Percentiles rank a stretch among this genome's conserved stretches.
Evolutionary conservation across 2,113 vertebrate species (phyloP).

Genomic region (Myodes glareolus): DNA sequence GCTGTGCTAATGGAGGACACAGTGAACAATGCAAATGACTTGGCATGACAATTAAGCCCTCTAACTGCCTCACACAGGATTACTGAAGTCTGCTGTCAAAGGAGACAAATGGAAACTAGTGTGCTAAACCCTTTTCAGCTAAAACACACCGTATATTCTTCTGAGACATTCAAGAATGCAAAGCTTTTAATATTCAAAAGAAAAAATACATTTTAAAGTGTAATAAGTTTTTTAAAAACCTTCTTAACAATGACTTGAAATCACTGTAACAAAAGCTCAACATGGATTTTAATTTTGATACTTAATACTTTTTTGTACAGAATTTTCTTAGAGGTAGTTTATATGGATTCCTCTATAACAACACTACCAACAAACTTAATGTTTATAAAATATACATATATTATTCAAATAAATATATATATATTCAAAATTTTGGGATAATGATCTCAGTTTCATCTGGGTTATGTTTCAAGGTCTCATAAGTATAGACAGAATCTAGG

Average conservation of each 20-base stretch:
- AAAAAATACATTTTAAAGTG: not conserved
- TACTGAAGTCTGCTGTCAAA: not conserved
- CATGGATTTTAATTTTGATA: not conserved
- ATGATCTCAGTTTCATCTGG: not conserved
- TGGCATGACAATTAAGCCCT: slow-evolving; percentile 26
- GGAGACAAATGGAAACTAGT: not conserved
- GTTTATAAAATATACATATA: not conserved
- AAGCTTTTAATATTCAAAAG: slow-evolving; percentile 15
- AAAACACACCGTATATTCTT: not conserved
- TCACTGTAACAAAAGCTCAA: not conserved
- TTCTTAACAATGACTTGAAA: not conserved
- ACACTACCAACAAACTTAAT: not conserved
- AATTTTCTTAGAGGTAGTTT: not conserved
- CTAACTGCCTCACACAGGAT: not conserved
- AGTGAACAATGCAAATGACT: slow-evolving; percentile 42
- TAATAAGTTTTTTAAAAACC: slow-evolving; percentile 18
- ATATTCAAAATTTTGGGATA: not conserved
- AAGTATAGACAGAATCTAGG: not conserved
- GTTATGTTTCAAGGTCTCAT: not conserved
- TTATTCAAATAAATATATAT: not conserved
- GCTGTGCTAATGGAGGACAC: slow-evolving; percentile 32
- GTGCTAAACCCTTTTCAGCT: not conserved
- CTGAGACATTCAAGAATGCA: not conserved
- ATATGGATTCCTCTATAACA: not conserved
- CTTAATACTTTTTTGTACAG: not conserved